Conservation (phyloP, 2,113 vertebrate species). For the Zingel zingel region DNA sequence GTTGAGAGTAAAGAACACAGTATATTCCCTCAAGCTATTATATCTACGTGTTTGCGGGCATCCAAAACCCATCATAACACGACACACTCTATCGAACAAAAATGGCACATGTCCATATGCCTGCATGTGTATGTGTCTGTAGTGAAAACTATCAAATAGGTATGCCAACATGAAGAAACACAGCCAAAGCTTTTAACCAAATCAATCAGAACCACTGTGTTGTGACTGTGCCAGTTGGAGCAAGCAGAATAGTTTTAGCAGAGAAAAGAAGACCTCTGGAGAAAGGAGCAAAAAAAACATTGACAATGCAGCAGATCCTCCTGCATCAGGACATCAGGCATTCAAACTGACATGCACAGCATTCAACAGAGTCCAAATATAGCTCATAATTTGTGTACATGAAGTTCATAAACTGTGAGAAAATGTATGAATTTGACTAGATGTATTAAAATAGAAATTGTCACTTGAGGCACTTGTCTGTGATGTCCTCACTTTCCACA, state of each 20-base stretch:
- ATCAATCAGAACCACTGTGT: slow-evolving; percentile 57
- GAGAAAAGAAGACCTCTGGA: slow-evolving; percentile 16
- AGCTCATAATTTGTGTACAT: neutral
- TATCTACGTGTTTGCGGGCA: slow-evolving; percentile 41
- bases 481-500: slow-evolving; percentile 5
- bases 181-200: slow-evolving; percentile 58
- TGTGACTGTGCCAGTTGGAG: slow-evolving; percentile 47
- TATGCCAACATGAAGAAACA: slow-evolving; percentile 27
- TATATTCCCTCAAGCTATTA: slow-evolving; percentile 40
- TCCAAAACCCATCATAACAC: slow-evolving; percentile 37
- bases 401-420: slow-evolving; percentile 4
- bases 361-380: slow-evolving; percentile 21
- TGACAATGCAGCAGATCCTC: slow-evolving; percentile 52
- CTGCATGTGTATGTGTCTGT: slow-evolving; percentile 6
- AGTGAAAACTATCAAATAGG: slow-evolving; percentile 28
- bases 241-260: slow-evolving; percentile 31
- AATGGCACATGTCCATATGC: slow-evolving; percentile 28
- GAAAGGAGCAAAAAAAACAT: slow-evolving; percentile 37
- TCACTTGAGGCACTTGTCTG: slow-evolving; percentile 27
- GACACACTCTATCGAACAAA: slow-evolving; percentile 18
- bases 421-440: slow-evolving; percentile 11
- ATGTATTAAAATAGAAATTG: slow-evolving; percentile 17
- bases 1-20: slow-evolving; percentile 26
- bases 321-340: slow-evolving; percentile 36
- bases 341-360: slow-evolving; percentile 20